A percentile compares a stretch with the other conserved stretches of the same genome.
These are phyloP conservation scores for Abrostola triplasia DNA, from an alignment of 2,888 invertebrate genomes.

Conservation along the genomic window DNA sequence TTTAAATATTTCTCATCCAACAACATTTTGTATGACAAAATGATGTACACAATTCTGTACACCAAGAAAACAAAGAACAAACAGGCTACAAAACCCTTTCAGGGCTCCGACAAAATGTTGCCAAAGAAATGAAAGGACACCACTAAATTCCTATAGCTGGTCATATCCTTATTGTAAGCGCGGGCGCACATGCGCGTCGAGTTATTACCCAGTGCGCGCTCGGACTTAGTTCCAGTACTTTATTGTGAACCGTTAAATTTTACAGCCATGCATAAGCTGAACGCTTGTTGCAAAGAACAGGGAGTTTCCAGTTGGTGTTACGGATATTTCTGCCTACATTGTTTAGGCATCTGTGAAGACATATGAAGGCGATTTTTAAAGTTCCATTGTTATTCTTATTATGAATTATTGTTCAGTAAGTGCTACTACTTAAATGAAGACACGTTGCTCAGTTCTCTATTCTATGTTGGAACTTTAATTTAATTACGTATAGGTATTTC, in stretches of 20 bases:
- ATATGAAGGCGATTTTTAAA: no score
- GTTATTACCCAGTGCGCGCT: conserved; percentile 68
- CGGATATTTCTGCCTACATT: conserved; percentile 20
- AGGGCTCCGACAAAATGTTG: conserved; percentile 21
- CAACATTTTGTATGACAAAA: background rate
- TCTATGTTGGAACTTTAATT: no score
- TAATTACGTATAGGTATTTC: no score
- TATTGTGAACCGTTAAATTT: conserved; percentile 86
- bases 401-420: no score
- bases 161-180: conserved; percentile 48
- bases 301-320: background rate
- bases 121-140: conserved; percentile 48
- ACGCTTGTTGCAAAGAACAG: conserved; percentile 53
- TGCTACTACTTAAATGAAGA: no score
- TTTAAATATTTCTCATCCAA: background rate
- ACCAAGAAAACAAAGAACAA: conserved; percentile 29
- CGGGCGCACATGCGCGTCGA: conserved; percentile 60
- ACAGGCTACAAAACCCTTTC: conserved; percentile 31
- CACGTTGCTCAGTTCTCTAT: no score
- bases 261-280: conserved; percentile 81
- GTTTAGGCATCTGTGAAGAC: background rate
- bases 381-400: no score
- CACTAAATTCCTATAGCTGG: conserved; percentile 50
- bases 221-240: conserved; percentile 81
- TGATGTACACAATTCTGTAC: background rate